These are phyloP conservation scores for Lochmaea capreae DNA, from an alignment of 2,888 invertebrate genomes.

Conservation along the genomic window DNA sequence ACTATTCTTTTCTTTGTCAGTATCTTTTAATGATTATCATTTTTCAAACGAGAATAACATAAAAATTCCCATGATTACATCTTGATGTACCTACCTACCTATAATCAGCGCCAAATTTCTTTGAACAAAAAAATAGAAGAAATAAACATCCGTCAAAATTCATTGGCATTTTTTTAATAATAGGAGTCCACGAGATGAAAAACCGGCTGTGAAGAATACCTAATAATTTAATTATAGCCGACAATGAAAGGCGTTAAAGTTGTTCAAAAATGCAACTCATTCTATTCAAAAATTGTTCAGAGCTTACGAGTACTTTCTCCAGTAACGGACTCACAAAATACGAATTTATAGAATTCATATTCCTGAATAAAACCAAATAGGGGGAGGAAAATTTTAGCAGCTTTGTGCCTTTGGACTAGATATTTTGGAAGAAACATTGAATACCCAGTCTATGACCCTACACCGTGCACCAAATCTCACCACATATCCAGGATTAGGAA, in stretches of 20 bases:
- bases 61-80: neutral
- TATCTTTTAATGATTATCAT: neutral
- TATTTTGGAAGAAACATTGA: no score
- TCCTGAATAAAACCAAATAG: neutral
- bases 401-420: no score
- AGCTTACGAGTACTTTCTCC: conserved; percentile 8
- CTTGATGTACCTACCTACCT: neutral
- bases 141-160: conserved; percentile 13
- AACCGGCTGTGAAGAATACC: conserved; percentile 41
- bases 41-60: neutral
- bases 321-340: neutral
- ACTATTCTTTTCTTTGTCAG: no score
- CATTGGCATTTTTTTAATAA: conserved; percentile 29
- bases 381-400: neutral
- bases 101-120: conserved; percentile 29
- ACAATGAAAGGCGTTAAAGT: conserved; percentile 45
- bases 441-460: no score
- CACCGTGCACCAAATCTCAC: no score
- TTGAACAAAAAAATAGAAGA: conserved; percentile 13
- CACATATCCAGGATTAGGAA: no score
- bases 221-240: conserved; percentile 48
- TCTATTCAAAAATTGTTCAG: conserved; percentile 31
- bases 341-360: neutral
- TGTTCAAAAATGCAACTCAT: conserved; percentile 47
- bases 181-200: conserved; percentile 32